Evolutionary conservation across 2,888 invertebrate species (phyloP).

Genomic region (Caenorhabditis imperialis): DNA sequence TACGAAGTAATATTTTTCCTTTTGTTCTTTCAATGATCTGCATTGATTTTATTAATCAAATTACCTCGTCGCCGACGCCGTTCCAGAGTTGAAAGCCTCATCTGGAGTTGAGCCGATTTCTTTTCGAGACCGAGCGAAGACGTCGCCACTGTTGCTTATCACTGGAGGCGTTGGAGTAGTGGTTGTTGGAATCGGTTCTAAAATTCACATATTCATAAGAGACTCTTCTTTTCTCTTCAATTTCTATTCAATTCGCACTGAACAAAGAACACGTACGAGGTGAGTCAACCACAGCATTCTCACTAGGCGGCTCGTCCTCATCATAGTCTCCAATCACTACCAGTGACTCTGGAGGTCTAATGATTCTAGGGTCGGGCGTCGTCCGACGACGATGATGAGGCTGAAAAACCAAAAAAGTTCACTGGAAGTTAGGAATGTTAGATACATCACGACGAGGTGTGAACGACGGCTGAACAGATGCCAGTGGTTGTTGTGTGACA

Average conservation of each 20-base stretch:
- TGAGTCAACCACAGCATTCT: conserved; percentile 42
- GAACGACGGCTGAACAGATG: no score
- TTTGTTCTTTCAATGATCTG: no score
- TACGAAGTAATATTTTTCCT: no score
- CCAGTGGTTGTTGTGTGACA: conserved; percentile 12
- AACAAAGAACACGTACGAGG: conserved; percentile 18
- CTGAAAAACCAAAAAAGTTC: neutral
- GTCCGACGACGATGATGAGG: conserved; percentile 46
- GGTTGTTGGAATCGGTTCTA: conserved; percentile 20
- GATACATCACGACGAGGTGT: no score
- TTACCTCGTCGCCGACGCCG: neutral
- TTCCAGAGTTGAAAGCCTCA: conserved; percentile 1
- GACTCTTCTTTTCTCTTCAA: no score
- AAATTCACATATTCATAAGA: no score
- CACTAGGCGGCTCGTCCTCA: conserved; percentile 48
- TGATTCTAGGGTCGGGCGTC: conserved; percentile 68
- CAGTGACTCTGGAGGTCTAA: conserved; percentile 63
- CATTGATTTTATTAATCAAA: no score
- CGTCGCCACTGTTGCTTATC: conserved; percentile 35
- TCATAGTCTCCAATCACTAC: conserved; percentile 67
- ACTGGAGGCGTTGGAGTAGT: conserved; percentile 3
- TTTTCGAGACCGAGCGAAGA: conserved; percentile 30
- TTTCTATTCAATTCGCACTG: no score
- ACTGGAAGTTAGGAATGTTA: neutral
- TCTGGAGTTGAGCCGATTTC: conserved; percentile 26